A percentile compares a stretch with the other conserved stretches of the same genome.
Conservation (phyloP, 2,113 vertebrate genomes). For the Henicopernis longicauda region DNA sequence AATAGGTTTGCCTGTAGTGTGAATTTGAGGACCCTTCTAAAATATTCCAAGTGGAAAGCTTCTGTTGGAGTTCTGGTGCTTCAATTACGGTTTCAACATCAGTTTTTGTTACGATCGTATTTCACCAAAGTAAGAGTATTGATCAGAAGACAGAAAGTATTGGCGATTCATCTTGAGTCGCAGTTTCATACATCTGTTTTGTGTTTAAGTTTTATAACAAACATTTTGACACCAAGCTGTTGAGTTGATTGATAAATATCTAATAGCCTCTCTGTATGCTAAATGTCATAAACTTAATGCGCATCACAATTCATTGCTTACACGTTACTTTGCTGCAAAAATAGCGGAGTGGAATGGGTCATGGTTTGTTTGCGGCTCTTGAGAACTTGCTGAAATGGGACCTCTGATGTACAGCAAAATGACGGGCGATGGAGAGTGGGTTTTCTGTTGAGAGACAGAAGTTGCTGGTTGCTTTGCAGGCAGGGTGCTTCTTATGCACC, state of each 20-base stretch:
- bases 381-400: neutral
- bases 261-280: neutral
- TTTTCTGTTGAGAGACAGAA: neutral
- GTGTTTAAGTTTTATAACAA: neutral
- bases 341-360: neutral
- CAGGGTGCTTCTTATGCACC: neutral
- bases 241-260: neutral
- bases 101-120: conserved; percentile 10
- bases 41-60: neutral
- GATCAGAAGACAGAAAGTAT: neutral
- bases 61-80: neutral
- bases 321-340: neutral
- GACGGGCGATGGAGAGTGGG: rapidly evolving
- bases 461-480: neutral
- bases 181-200: neutral
- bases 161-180: neutral
- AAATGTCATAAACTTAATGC: neutral
- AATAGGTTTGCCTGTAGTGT: neutral
- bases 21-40: neutral
- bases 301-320: neutral
- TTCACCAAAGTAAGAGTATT: conserved; percentile 22
- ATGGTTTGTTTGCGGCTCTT: neutral
- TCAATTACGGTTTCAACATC: neutral
- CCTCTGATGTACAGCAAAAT: neutral
- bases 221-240: neutral